Conservation (phyloP, 2,113 vertebrate species). For the Arizona elegans region DNA sequence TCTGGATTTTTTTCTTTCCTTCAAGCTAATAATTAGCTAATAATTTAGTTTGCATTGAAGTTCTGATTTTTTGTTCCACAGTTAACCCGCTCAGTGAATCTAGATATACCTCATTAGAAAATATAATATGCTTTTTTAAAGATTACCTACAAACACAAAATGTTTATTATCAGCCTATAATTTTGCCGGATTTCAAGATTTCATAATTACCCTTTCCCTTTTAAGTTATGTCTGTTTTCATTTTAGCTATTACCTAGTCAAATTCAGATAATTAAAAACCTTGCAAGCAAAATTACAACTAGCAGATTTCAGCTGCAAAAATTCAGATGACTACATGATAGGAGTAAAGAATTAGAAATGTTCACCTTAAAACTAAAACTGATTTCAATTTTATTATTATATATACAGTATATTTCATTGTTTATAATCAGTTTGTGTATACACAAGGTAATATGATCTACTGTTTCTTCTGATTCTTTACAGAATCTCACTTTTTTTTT, state of each 20-base stretch:
- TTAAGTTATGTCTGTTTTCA: neutral
- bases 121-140: neutral
- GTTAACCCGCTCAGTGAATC: neutral
- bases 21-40: neutral
- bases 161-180: neutral
- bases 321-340: neutral
- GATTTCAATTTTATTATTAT: neutral
- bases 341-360: neutral
- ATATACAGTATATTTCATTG: neutral
- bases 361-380: neutral
- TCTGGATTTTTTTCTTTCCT: neutral
- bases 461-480: neutral
- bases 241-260: neutral
- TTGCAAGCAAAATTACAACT: neutral
- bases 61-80: neutral
- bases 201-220: neutral
- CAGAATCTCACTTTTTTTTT: neutral
- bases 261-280: neutral
- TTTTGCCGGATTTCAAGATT: neutral
- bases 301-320: neutral
- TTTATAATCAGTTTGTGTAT: neutral
- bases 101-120: neutral
- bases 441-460: neutral
- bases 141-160: neutral
- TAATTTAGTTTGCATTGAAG: neutral